These are phyloP conservation scores for Leucosticte australis DNA, from an alignment of 2,113 vertebrate species.

Conservation along the genomic window DNA sequence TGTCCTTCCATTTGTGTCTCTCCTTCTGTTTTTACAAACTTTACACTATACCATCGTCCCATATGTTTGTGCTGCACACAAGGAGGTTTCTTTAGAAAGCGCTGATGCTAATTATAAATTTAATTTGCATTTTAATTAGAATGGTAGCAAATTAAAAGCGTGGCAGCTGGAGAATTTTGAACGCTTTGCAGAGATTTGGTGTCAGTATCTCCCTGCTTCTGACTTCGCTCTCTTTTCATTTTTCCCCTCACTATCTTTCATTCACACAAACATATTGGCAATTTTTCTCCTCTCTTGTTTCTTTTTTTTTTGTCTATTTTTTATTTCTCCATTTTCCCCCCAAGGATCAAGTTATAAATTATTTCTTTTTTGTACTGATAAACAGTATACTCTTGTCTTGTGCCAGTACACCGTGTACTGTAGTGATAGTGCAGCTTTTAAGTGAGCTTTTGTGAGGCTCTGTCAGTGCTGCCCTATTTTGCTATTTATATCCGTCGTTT, in stretches of 20 bases:
- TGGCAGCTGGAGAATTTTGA: constrained; percentile 99
- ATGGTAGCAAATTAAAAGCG: constrained; percentile 99
- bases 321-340: constrained; percentile 26
- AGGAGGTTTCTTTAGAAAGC: constrained; percentile 98
- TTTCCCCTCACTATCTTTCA: constrained; percentile 75
- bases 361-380: constrained; percentile 70
- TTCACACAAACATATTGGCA: constrained; percentile 76
- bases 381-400: constrained; percentile 55
- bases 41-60: constrained; percentile 81
- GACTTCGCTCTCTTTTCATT: constrained; percentile 76
- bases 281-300: constrained; percentile 51
- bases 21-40: constrained; percentile 80
- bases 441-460: constrained; percentile 37
- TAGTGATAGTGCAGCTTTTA: constrained; percentile 39
- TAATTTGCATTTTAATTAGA: constrained; percentile 99
- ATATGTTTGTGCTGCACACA: constrained; percentile 94
- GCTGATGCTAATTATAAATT: constrained; percentile 99
- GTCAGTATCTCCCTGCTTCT: constrained; percentile 82
- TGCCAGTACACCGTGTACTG: constrained; percentile 33
- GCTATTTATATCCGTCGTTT: constrained; percentile 20
- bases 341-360: constrained; percentile 68
- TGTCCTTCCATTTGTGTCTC: constrained; percentile 51
- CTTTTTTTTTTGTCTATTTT: constrained; percentile 43
- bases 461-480: neutral
- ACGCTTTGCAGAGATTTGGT: constrained; percentile 88